Base-by-base conservation (phyloP, 2,888 invertebrate species). In the Tromatobia lineatoria region DNA sequence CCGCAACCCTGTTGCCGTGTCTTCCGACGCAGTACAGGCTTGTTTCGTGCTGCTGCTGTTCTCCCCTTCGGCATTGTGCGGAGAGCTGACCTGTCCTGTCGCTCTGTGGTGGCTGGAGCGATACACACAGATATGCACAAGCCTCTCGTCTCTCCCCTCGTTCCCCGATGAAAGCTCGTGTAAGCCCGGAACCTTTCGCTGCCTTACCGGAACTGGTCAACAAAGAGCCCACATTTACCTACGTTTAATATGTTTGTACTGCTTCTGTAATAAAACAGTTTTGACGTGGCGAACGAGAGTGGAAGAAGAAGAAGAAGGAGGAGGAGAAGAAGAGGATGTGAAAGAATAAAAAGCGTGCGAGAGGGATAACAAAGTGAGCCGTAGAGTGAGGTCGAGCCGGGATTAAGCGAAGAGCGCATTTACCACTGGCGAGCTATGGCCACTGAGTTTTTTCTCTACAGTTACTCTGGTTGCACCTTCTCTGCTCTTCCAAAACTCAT, bases 211-310 rank as follows among this genome's bases (percentile, higher is more conserved):
- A 64, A 75, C 61, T 23, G 50, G 64, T 75, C 75, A 75, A 75
- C 75, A 75, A 75, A 70, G 61, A 61, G 38, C 61, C 38, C 69
- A 45, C 77, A 77, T 86, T 88, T 86, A 86, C 87, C 86, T 87
- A 86, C 85, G 84, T 89, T 88, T 89, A 88, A 86, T 88, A 86
- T 86, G 87, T 84, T 83, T 82, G 77, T 77, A 75, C 75, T 70
- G 67, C 86, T 83, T 85, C 85, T 86, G 85, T 85, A 88, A 87
- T 86, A 88, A 87, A 87, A 88, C 86, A 88, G 88, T 88, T 88
- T 86, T 82, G 73, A 54, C 73, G 70, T 74, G 57, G 34, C 25
- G 73, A 23, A 52, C 86, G 86, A 75, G 80, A 78, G 83, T 20
- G 71, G 83, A 73, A n/a, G n/a, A n/a, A n/a, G n/a, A n/a, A n/a